phyloP scores from a whole-genome alignment of 92 coral and sea anemone genomes.

The Porites lobata region DNA sequence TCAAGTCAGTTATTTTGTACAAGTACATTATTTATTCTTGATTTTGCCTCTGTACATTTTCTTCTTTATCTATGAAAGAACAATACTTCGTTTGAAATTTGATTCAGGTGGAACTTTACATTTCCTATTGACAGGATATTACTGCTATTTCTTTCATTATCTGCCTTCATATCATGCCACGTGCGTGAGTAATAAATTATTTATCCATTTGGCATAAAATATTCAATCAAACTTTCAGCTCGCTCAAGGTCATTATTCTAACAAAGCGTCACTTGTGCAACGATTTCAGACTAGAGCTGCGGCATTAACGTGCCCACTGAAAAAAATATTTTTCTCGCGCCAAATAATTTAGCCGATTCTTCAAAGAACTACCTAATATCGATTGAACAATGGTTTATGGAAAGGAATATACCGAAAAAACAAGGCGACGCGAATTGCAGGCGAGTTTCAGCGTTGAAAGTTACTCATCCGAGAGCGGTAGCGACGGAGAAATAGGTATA shows the following conservation, averaged over 20 bases:
- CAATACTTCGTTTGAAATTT: no score
- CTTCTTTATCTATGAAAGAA: no score
- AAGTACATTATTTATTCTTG: no score
- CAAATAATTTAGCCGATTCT: background rate
- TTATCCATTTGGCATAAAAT: conserved; percentile 16
- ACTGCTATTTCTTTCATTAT: background rate
- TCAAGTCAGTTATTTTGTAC: no score
- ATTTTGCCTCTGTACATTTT: no score
- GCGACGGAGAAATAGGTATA: conserved; percentile 24
- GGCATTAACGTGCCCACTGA: background rate
- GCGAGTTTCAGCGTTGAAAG: conserved; percentile 36
- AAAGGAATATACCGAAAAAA: conserved; percentile 9
- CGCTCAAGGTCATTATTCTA: conserved; percentile 5
- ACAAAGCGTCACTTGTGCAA: conserved; percentile 1
- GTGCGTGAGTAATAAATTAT: background rate
- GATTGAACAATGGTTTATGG: conserved; percentile 9
- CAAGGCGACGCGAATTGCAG: conserved; percentile 17
- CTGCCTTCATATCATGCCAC: background rate
- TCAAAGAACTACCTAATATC: background rate
- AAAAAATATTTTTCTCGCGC: background rate
- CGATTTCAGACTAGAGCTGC: background rate
- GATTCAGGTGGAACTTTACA: background rate
- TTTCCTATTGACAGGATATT: background rate
- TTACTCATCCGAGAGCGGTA: conserved; percentile 33
- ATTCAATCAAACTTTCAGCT: conserved; percentile 30